Base-by-base conservation (phyloP, 2,113 vertebrate genomes). In the Isichthys henryi region DNA sequence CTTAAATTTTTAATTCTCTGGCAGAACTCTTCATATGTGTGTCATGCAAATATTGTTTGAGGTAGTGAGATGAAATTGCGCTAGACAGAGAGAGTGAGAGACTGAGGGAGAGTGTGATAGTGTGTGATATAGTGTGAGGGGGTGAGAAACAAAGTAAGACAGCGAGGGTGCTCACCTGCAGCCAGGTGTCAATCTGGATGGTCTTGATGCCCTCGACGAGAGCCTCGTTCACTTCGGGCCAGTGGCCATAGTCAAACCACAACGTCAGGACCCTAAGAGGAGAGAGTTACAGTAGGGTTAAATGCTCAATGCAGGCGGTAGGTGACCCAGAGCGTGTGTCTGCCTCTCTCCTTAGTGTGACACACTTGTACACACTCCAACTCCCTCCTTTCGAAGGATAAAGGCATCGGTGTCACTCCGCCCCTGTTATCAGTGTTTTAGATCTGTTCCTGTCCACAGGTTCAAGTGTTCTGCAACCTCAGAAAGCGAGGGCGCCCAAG, bases 211-310 rank as follows among this genome's bases (percentile, higher is more conserved):
- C 98, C 93, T 99, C 98, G 86, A 99, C 98, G 56, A 99, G 94
- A 87, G 97, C 98, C 94, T 99, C 98, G 0, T 99, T 99, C 58
- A 99, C 98, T 89, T 99, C 98, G 80, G 98, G 97, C 98, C 98
- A 99, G 90, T 99, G 98, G 5, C 98, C 98, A 3, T 99, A 99
- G 92, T 99, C 98, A 94, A 99, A 99, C 98, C 98, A 99, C 21
- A 99, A 93, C 31, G 98, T 99, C 89, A 99, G 96, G 90, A 99
- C 98, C 95, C 98, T 99, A 92, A 88, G 89, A 0, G 31, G 17
- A 89, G 49, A 46, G 83, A 82, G 46, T 53, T 19, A n/a, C n/a
- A n/a, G n/a, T n/a, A 85, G 87, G 74, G 0, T 56, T 35, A 52
- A 3, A 4, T 19, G 7, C 48, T 58, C 77, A 89, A 35, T 31